Evolutionary conservation across 2,113 vertebrate species (phyloP).

Genomic region (Phylloscopus trochiloides): DNA sequence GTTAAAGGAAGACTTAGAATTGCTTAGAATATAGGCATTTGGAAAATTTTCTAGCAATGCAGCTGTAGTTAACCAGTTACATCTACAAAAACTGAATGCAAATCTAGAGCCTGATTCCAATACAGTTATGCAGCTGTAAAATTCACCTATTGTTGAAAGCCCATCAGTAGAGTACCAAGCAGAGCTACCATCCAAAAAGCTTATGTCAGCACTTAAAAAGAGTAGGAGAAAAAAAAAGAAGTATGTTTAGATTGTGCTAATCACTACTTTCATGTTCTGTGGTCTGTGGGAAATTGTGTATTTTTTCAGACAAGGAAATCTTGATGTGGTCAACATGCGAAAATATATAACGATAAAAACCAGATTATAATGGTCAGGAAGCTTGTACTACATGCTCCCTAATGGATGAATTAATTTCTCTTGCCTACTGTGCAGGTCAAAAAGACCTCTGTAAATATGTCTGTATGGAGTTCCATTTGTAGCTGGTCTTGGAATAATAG

Average conservation of each 20-base stretch:
- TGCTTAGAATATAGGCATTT: background rate
- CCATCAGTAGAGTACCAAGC: background rate
- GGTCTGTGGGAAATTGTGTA: background rate
- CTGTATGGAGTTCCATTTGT: background rate
- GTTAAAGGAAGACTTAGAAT: background rate
- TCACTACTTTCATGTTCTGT: background rate
- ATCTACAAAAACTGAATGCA: background rate
- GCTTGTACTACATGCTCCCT: background rate
- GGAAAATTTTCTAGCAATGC: background rate
- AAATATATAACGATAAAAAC: background rate
- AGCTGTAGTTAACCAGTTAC: background rate
- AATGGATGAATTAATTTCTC: background rate
- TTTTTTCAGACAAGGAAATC: background rate
- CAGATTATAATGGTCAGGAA: background rate
- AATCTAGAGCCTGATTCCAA: background rate
- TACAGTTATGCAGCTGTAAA: background rate
- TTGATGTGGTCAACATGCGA: background rate
- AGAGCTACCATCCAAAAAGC: background rate
- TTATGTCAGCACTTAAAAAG: background rate
- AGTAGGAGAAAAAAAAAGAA: background rate
- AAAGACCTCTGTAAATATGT: background rate
- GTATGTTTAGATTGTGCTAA: background rate
- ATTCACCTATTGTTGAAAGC: background rate
- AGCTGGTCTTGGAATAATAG: background rate
- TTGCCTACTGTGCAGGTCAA: background rate